Base-by-base conservation (phyloP, 2,888 invertebrate species). In the Rotaria sp. region DNA sequence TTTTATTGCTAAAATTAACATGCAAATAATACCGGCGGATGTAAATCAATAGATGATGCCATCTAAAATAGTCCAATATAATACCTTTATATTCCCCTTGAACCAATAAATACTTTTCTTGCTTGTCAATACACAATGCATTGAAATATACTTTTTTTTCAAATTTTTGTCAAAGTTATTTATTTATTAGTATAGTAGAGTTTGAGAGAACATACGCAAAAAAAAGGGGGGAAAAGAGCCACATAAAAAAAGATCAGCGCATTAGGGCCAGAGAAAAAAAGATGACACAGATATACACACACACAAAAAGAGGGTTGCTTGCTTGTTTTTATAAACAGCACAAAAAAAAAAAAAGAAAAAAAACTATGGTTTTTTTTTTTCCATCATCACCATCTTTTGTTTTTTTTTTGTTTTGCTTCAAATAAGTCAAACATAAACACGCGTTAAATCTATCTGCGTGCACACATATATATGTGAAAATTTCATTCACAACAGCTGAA, bases 101-200 rank as follows among this genome's bases (percentile, higher is more conserved):
- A 8, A 67, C 35, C 35, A 67, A 15, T 21, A 35, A 35, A 67
- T 13, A 0, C 3, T 4, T 18, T 35, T 21, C 35, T 67, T 35
- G 35, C 30, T 67, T 35, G 18, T 35, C 35, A 67, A 35, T 35
- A 35, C 10, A 1, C 5, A n/a, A 35, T 8, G 2, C 35, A 35
- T 11, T 67, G 18, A 35, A 35, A 67, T 67, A 30, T 67, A 13
- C 18, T 67, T 67, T 35, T 67, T 67, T 35, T 67, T 35, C 26
- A 30, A 30, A n/a, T 35, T 67, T 67, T 67, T 5, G 67, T 67
- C 67, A 67, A 35, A 67, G 35, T 67, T 67, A 52, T 67, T 35
- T 67, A 35, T 67, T 67, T 67, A 67, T 67, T 67, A 67, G 67
- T 67, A 30, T 67, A 67, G 30, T 67, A 67, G 67, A 67, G 67